Conservation (phyloP, 2,113 vertebrate species). For the Hypanus sabinus region DNA sequence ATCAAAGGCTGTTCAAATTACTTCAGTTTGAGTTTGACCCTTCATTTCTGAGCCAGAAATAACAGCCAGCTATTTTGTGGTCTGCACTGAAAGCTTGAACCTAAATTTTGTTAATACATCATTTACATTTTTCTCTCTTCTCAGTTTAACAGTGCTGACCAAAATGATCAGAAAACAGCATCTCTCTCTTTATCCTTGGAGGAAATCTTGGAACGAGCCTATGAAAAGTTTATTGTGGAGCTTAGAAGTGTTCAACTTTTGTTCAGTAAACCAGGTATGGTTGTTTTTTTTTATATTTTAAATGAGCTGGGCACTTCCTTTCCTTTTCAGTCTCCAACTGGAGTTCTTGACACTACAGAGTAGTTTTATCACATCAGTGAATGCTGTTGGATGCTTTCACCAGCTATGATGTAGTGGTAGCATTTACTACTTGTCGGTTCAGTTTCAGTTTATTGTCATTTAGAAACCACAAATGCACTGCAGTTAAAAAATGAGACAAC, state of each 20-base stretch:
- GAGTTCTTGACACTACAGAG: background rate
- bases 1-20: too few species aligned
- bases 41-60: background rate
- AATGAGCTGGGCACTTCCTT: background rate
- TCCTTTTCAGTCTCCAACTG: background rate
- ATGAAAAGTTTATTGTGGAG: slow-evolving; percentile 80
- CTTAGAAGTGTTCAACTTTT: slow-evolving; percentile 84
- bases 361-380: background rate
- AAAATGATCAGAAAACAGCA: slow-evolving; percentile 50
- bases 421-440: too few species aligned
- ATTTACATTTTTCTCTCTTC: slow-evolving; percentile 22
- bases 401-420: background rate
- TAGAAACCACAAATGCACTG: too few species aligned
- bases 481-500: too few species aligned
- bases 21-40: too few species aligned
- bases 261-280: slow-evolving; percentile 79
- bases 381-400: background rate
- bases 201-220: slow-evolving; percentile 93
- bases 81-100: background rate
- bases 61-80: background rate
- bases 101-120: too few species aligned
- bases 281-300: background rate
- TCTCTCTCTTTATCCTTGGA: slow-evolving; percentile 70
- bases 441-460: too few species aligned
- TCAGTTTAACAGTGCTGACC: slow-evolving; percentile 77